These are phyloP conservation scores for Dasysyrphus albostriatus DNA, from an alignment of 2,888 invertebrate genomes.

Conservation along the genomic window DNA sequence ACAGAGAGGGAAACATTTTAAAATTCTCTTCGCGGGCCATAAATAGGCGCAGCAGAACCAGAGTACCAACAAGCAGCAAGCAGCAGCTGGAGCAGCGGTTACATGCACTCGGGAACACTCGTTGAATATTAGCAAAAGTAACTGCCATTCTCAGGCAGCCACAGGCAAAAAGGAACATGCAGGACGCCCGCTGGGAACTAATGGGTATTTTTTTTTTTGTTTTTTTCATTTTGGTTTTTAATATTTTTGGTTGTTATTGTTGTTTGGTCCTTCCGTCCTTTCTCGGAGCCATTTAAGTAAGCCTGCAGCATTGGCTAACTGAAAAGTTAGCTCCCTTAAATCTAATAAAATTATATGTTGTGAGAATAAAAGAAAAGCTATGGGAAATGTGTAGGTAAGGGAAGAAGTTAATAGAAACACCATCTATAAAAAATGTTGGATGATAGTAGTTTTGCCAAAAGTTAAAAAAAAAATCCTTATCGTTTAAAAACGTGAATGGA, in stretches of 20 bases:
- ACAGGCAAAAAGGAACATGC: conserved; percentile 46
- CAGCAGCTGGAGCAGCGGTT: conserved; percentile 47
- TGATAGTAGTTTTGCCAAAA: too few relatives aligned
- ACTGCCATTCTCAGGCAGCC: conserved; percentile 58
- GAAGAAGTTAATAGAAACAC: too few relatives aligned
- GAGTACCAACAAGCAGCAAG: too few relatives aligned
- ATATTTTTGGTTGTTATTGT: conserved; percentile 2
- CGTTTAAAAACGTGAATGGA: too few relatives aligned
- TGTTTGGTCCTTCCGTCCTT: conserved; percentile 1
- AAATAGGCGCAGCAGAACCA: conserved; percentile 67
- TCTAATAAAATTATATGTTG: conserved; percentile 68
- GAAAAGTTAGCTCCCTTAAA: conserved; percentile 16
- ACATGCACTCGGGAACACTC: conserved; percentile 57
- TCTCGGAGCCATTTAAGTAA: neutral
- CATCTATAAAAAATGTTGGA: too few relatives aligned
- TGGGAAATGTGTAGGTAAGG: too few relatives aligned
- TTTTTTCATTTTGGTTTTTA: neutral
- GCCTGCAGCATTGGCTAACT: conserved; percentile 8
- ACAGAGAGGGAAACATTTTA: conserved; percentile 45
- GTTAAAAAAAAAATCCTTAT: too few relatives aligned
- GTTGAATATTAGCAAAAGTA: conserved; percentile 67
- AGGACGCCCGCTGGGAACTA: conserved; percentile 62
- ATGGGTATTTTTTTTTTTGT: too few relatives aligned
- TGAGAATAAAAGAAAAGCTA: neutral
- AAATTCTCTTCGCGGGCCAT: conserved; percentile 71